A percentile compares a stretch with the other conserved stretches of the same genome.
These are phyloP conservation scores for Oligia fasciuncula DNA, from an alignment of 2,888 invertebrate genomes.

Conservation along the genomic window DNA sequence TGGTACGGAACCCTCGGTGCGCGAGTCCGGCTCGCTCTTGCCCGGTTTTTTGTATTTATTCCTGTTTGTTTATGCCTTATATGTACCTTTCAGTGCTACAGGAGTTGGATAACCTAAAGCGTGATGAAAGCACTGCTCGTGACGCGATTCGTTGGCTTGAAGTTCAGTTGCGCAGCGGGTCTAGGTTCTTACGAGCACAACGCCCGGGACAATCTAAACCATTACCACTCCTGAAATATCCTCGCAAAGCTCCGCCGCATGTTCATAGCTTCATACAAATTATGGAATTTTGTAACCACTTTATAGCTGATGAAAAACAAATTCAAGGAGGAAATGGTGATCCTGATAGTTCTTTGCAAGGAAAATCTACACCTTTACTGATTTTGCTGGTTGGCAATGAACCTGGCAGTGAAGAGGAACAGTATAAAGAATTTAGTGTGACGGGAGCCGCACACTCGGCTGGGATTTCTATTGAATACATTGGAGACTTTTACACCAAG, in stretches of 20 bases:
- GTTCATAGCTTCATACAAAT: slow-evolving; percentile 94
- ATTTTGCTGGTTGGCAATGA: slow-evolving; percentile 93
- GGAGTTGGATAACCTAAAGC: slow-evolving; percentile 96
- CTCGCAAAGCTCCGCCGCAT: slow-evolving; percentile 84
- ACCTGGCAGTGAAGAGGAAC: slow-evolving; percentile 84
- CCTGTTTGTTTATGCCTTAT: slow-evolving; percentile 12
- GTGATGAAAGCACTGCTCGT: slow-evolving; percentile 94
- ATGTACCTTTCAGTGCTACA: slow-evolving; percentile 93
- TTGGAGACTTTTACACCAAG: slow-evolving; percentile 95
- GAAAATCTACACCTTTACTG: slow-evolving; percentile 90
- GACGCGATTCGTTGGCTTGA: slow-evolving; percentile 98
- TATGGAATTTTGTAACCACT: slow-evolving; percentile 95
- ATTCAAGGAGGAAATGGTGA: slow-evolving; percentile 81
- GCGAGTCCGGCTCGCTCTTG: too few species aligned
- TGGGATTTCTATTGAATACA: slow-evolving; percentile 95
- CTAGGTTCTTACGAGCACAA: slow-evolving; percentile 96
- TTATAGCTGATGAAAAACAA: slow-evolving; percentile 87
- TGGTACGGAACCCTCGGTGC: too few species aligned
- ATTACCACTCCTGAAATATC: slow-evolving; percentile 90
- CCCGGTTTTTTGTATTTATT: slow-evolving; percentile 25
- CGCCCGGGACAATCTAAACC: slow-evolving; percentile 94
- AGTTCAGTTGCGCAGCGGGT: slow-evolving; percentile 95
- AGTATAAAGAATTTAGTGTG: slow-evolving; percentile 92
- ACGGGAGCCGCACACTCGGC: slow-evolving; percentile 94
- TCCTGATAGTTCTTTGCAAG: slow-evolving; percentile 75